Conservation (phyloP, 37 sponge, comb jelly and placozoan species). For the Haliclona indistincta region DNA sequence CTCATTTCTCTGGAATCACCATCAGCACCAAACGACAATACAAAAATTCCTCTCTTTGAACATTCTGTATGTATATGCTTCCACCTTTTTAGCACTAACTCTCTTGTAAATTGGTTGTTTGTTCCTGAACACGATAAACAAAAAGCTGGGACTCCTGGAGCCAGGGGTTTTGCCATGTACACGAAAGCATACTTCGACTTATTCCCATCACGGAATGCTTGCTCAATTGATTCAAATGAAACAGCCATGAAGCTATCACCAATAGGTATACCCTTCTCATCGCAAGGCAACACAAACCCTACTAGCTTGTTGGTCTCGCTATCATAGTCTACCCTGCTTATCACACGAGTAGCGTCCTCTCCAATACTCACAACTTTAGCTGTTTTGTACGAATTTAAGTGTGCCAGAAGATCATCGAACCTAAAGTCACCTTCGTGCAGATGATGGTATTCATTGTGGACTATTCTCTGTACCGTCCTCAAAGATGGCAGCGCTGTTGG, state of each 20-base stretch:
- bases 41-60: background rate
- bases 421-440: slow-evolving; percentile 55
- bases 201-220: background rate
- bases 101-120: slow-evolving; percentile 28
- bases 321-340: slow-evolving; percentile 26
- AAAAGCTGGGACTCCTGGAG: slow-evolving; percentile 12
- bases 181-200: slow-evolving; percentile 42
- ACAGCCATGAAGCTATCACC: slow-evolving; percentile 13
- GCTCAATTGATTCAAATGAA: slow-evolving; percentile 38
- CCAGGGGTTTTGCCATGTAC: slow-evolving; percentile 46
- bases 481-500: slow-evolving; percentile 58
- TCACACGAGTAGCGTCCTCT: slow-evolving; percentile 28
- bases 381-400: slow-evolving; percentile 12
- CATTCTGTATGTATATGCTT: slow-evolving; percentile 20
- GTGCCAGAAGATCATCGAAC: slow-evolving; percentile 39
- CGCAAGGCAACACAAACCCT: slow-evolving; percentile 25
- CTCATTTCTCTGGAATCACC: slow-evolving; percentile 36
- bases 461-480: slow-evolving; percentile 47
- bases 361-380: background rate
- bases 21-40: slow-evolving; percentile 32
- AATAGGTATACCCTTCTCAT: slow-evolving; percentile 6
- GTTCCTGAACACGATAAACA: slow-evolving; percentile 27
- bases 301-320: slow-evolving; percentile 6
- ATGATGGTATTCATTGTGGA: slow-evolving; percentile 32
- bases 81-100: slow-evolving; percentile 18